Percentiles rank a stretch among this genome's conserved stretches.
phyloP scores from a whole-genome alignment of 2,113 vertebrate genomes.

The Apaloderma vittatum region DNA sequence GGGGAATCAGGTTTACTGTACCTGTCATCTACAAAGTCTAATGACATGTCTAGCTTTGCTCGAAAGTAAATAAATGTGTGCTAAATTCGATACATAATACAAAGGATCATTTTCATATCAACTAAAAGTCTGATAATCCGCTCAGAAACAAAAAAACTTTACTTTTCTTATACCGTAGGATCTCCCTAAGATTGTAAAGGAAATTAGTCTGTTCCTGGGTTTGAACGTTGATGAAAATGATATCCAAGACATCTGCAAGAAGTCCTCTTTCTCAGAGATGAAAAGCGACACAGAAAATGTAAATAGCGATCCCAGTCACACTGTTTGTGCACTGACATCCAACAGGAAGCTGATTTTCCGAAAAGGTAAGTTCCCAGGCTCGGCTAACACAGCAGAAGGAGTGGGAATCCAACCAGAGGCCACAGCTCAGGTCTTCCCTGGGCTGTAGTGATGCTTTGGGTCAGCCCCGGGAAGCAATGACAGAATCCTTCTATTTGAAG shows the following conservation, averaged over 20 bases:
- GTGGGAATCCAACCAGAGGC: background rate
- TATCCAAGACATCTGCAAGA: conserved; percentile 69
- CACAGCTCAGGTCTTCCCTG: rapidly evolving
- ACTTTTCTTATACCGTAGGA: conserved; percentile 50
- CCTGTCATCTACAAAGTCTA: background rate
- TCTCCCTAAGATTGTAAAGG: conserved; percentile 66
- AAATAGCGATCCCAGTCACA: conserved; percentile 49
- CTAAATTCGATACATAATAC: background rate
- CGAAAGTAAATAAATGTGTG: background rate
- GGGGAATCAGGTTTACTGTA: background rate
- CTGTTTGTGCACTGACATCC: conserved; percentile 73
- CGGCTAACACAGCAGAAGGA: background rate
- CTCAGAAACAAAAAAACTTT: background rate
- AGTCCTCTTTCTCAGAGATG: conserved; percentile 78
- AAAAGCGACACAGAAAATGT: conserved; percentile 72
- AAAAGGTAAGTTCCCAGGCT: conserved; percentile 55
- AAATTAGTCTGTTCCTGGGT: conserved; percentile 70
- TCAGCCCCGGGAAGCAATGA: background rate
- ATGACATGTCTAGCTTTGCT: background rate
- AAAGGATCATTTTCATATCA: background rate
- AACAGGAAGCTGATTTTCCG: conserved; percentile 73
- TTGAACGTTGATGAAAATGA: conserved; percentile 42
- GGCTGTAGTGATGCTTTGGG: background rate
- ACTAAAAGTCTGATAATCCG: background rate
- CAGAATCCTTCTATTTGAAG: background rate